Base-by-base conservation (phyloP, 2,888 invertebrate genomes). In the Hydroisotoma schaefferi region DNA sequence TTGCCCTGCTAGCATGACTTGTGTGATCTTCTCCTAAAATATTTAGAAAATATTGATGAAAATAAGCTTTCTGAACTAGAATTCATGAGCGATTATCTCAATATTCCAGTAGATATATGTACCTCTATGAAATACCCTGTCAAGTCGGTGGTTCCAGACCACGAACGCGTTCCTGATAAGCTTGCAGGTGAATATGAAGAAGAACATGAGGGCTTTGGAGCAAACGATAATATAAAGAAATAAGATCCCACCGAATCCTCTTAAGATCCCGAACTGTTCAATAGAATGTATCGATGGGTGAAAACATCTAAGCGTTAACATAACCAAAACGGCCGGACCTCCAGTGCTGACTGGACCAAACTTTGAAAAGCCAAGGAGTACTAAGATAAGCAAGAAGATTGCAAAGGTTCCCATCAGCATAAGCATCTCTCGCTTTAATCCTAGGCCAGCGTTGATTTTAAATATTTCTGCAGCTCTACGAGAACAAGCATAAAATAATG, bases 141-240 rank as follows among this genome's bases (percentile, higher is more conserved):
- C 62, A 3, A 64, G 51, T 15, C 67, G 51, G 18, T 59, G 43
- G 56, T 67, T 67, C 63, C 63, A 67, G 15, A 58, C 55, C 10
- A 37, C 26, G 29, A 64, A 64, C 10, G 52, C 40, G 26, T 59
- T 64, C 27, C 46, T 37, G 2, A 67, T 22, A 8, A 67, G 43
- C 20, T 38, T 48, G 10, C 59, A 57, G 28, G 52, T 49, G 48
- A 57, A 55, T 22, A 60, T 18, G 44, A 61, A 67, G 18, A 64
- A 43, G 20, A 67, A 46, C 15, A 67, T 57, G 23, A 55, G 55
- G 2, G 55, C n/a, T 29, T 63, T 62, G n/a, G 62, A 51, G 18
- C 38, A 51, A 10, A 62, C 37, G n/a, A 66, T 15, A 23, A 59
- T 27, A 23, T 63, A 66, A 12, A 66, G 12, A 18, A 61, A 47